These are phyloP conservation scores for Acrobasis consociella DNA, from an alignment of 2,888 invertebrate genomes.

Conservation along the genomic window DNA sequence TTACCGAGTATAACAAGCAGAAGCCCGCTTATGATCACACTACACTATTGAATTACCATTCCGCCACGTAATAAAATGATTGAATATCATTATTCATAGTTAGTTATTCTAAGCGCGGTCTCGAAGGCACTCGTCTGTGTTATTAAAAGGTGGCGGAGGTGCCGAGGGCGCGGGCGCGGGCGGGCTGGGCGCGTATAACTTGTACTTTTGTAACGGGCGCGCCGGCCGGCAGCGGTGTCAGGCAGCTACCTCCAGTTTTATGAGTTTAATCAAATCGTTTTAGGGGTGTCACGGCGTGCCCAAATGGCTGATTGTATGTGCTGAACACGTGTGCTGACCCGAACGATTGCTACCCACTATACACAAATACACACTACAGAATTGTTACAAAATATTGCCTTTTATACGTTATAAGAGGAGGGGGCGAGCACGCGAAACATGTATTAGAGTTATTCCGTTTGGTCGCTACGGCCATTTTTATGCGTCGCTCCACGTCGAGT, in stretches of 20 bases:
- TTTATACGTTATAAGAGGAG: conserved; percentile 45
- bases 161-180: conserved; percentile 53
- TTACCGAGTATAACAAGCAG: neutral
- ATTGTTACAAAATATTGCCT: conserved; percentile 53
- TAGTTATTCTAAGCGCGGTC: conserved; percentile 67
- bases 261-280: conserved; percentile 79
- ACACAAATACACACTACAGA: conserved; percentile 46
- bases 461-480: conserved; percentile 41
- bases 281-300: conserved; percentile 67
- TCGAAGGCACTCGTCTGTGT: conserved; percentile 74
- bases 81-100: conserved; percentile 64
- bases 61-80: conserved; percentile 17
- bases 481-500: conserved; percentile 35
- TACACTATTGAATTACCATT: conserved; percentile 7
- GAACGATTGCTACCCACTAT: conserved; percentile 45
- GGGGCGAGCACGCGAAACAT: conserved; percentile 55
- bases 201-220: conserved; percentile 55
- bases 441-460: conserved; percentile 55
- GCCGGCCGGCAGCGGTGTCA: conserved; percentile 42
- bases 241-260: conserved; percentile 64
- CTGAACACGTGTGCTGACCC: conserved; percentile 67
- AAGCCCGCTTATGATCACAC: neutral
- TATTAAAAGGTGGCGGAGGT: conserved; percentile 71
- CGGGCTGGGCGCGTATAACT: conserved; percentile 60
- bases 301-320: conserved; percentile 69